A percentile compares a stretch with the other conserved stretches of the same genome.
Evolutionary conservation across 2,888 invertebrate species (phyloP).

Genomic region (Eilema griseolum): DNA sequence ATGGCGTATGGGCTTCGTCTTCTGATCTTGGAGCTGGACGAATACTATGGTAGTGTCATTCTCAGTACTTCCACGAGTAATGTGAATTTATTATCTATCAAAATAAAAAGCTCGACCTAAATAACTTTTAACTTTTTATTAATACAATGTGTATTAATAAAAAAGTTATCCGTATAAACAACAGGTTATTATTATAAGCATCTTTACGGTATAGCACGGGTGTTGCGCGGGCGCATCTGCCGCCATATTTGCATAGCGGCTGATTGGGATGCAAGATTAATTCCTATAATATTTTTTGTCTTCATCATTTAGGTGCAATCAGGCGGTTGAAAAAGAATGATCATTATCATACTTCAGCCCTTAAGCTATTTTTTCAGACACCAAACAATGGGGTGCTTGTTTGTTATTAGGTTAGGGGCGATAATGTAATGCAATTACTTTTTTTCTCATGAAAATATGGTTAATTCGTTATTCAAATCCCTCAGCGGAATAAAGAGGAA

Average conservation of each 20-base stretch:
- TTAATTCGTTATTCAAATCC: constrained; percentile 84
- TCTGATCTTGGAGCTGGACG: too few species aligned
- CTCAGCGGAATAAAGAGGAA: constrained; percentile 81
- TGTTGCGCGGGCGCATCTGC: constrained; percentile 73
- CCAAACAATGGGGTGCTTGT: constrained; percentile 85
- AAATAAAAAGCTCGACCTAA: not conserved
- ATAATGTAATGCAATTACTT: constrained; percentile 86
- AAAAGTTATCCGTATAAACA: constrained; percentile 58
- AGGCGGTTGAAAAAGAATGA: constrained; percentile 79
- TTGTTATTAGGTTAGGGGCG: constrained; percentile 86
- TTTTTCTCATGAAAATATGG: constrained; percentile 69
- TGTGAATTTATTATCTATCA: not conserved
- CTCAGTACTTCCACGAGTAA: too few species aligned
- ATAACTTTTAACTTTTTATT: not conserved
- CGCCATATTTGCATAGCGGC: constrained; percentile 79
- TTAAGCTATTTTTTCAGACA: constrained; percentile 85
- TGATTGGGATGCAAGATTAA: constrained; percentile 85
- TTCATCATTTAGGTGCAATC: constrained; percentile 85
- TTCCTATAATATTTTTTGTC: constrained; percentile 85
- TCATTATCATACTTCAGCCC: constrained; percentile 86
- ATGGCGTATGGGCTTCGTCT: too few species aligned
- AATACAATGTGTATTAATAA: too few species aligned
- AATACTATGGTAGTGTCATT: too few species aligned
- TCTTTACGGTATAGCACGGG: constrained; percentile 70
- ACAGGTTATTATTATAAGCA: constrained; percentile 62